Evolutionary conservation across 2,888 invertebrate genomes (phyloP), one percentile per base, ranked within the genome.

Genomic region (Odontocerum albicorne): DNA sequence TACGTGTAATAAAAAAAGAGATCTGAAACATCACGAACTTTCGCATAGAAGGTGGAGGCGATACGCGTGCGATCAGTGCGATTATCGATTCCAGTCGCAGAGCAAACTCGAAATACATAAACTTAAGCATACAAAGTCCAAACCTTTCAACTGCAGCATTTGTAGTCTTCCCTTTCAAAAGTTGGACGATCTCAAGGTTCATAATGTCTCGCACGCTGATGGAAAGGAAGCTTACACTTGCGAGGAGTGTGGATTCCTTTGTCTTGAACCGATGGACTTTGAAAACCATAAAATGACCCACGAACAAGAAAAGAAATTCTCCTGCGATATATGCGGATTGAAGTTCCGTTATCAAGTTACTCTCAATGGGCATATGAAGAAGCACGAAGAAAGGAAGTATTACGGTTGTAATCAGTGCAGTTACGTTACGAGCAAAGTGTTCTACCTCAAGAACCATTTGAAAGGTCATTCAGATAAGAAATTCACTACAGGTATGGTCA

Each of bases 51-150:
- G 51, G 22, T 51, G 51, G 51, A 17, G 42, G 7, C 20, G 36
- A 17, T 51, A 43, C 17, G 51, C 51, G 15, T 61, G 61, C 12
- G 35, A 56, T n/a, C 51, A 59, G 13, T 61, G 61, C n/a, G 59
- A 59, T 46, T 61, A 61, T 10, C 49, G 49, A 2, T 59, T 55
- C 12, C 47, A 55, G 16, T 51, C 55, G 12, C 27, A 43, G 38
- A 56, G 56, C 27, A 54, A 59, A 19, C 50, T 61, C 1, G 55
- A 53, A 7, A 61, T 57, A 1, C 61, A 61, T 20, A 53, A 62
- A 39, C 47, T 61, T 1, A 57, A 59, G 15, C 61, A 61, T 35
- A 43, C 59, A 6, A 49, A 53, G 43, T 39, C 53, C 4, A 49
- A 54, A 44, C 59, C 59, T 3, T 61, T 39, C 15, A 46, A 50